phyloP scores from a whole-genome alignment of 2,113 vertebrate species.

The Balaenoptera acutorostrata region DNA sequence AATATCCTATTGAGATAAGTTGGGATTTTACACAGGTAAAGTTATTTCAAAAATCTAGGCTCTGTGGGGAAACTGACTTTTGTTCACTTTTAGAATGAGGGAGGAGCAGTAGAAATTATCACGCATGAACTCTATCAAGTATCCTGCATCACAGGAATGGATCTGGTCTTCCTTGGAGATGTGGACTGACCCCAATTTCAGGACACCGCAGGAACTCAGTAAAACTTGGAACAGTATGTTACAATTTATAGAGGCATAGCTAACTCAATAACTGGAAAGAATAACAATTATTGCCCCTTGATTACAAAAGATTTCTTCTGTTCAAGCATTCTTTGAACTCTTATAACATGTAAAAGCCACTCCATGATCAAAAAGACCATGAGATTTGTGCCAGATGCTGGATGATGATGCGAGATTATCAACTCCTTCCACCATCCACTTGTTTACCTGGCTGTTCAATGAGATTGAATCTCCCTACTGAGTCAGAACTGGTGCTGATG shows the following conservation, averaged over 20 bases:
- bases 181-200: slow-evolving; percentile 23
- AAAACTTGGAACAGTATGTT: slow-evolving; percentile 16
- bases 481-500: background rate
- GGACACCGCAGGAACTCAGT: background rate
- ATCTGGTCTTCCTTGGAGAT: background rate
- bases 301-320: slow-evolving; percentile 25
- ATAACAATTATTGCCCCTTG: background rate
- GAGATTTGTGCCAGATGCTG: background rate
- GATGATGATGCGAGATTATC: background rate
- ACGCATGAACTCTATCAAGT: background rate
- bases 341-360: background rate
- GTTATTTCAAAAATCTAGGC: slow-evolving; percentile 6
- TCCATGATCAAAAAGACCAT: background rate
- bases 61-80: background rate
- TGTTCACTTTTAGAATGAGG: slow-evolving; percentile 25
- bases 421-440: background rate
- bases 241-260: slow-evolving; percentile 4
- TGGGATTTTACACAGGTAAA: slow-evolving; percentile 39
- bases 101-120: slow-evolving; percentile 1
- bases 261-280: slow-evolving; percentile 30
- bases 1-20: background rate
- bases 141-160: background rate
- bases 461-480: background rate
- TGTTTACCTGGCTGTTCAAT: background rate
- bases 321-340: background rate